Conservation (phyloP, 2,888 invertebrate species). For the Dynastes tityus region DNA sequence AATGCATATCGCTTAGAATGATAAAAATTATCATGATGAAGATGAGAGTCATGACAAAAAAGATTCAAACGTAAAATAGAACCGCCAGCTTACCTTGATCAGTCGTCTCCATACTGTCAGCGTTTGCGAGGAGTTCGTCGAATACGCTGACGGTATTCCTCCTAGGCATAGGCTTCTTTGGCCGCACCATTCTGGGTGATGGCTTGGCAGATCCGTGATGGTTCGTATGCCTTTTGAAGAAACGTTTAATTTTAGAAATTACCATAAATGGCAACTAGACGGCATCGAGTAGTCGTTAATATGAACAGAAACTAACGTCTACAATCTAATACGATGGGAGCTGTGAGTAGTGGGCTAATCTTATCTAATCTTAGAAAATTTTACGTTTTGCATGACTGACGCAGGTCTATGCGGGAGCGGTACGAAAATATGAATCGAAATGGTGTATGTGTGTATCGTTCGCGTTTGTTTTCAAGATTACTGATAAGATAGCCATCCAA, state of each 20-base stretch:
- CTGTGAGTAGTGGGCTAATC: slow-evolving; percentile 15
- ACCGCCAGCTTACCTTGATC: slow-evolving; percentile 13
- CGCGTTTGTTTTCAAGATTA: neutral
- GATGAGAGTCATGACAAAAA: neutral
- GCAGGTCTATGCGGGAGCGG: neutral
- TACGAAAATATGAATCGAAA: slow-evolving; percentile 19
- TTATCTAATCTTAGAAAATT: slow-evolving; percentile 43
- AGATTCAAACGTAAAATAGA: neutral
- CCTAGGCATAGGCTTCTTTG: slow-evolving; percentile 61
- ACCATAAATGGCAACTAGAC: neutral
- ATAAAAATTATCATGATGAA: neutral
- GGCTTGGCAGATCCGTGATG: slow-evolving; percentile 37
- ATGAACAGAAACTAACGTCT: slow-evolving; percentile 1
- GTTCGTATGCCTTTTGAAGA: slow-evolving; percentile 28
- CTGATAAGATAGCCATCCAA: slow-evolving; percentile 21
- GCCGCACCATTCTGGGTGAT: slow-evolving; percentile 56
- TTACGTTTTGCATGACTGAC: slow-evolving; percentile 32
- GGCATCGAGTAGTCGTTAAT: neutral
- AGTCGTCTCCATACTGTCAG: slow-evolving; percentile 59
- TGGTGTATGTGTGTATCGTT: neutral
- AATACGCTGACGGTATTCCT: slow-evolving; percentile 67
- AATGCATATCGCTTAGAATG: neutral
- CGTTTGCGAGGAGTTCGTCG: slow-evolving; percentile 67
- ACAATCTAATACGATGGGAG: neutral
- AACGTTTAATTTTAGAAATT: slow-evolving; percentile 26